Evolutionary conservation across 2,888 invertebrate species (phyloP).

Genomic region (Smittia sp.): DNA sequence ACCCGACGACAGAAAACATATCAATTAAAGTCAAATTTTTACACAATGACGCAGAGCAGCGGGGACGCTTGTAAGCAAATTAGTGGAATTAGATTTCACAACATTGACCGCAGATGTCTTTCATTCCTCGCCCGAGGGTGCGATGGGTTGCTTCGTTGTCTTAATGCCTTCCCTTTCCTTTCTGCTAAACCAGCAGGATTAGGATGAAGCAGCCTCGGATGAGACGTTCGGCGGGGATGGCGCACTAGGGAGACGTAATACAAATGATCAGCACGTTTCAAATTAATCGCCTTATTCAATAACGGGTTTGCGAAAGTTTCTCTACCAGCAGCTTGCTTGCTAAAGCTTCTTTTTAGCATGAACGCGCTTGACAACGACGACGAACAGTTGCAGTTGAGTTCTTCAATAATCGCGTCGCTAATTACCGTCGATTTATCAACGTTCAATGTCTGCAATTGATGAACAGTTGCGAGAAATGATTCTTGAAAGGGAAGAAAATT

Average conservation of each 20-base stretch:
- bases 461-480: neutral
- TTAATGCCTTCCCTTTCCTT: neutral
- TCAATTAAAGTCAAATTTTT: constrained; percentile 34
- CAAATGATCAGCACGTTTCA: constrained; percentile 32
- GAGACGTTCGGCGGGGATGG: neutral
- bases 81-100: neutral
- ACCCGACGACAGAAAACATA: constrained; percentile 6
- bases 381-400: too few relatives aligned
- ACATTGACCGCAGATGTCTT: constrained; percentile 27
- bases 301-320: constrained; percentile 22
- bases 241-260: constrained; percentile 9
- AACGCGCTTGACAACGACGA: too few relatives aligned
- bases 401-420: too few relatives aligned
- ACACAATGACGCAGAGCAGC: neutral
- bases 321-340: neutral
- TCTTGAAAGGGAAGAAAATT: constrained; percentile 9
- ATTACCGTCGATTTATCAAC: too few relatives aligned
- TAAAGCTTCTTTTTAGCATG: too few relatives aligned
- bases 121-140: neutral
- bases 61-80: neutral
- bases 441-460: too few relatives aligned
- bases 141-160: neutral
- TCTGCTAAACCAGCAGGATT: too few relatives aligned
- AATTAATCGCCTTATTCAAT: constrained; percentile 39
- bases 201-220: too few relatives aligned